Percentiles rank a stretch among this genome's conserved stretches.
Conservation (phyloP, 2,113 vertebrate genomes). For the Poeciliopsis retropinna region DNA sequence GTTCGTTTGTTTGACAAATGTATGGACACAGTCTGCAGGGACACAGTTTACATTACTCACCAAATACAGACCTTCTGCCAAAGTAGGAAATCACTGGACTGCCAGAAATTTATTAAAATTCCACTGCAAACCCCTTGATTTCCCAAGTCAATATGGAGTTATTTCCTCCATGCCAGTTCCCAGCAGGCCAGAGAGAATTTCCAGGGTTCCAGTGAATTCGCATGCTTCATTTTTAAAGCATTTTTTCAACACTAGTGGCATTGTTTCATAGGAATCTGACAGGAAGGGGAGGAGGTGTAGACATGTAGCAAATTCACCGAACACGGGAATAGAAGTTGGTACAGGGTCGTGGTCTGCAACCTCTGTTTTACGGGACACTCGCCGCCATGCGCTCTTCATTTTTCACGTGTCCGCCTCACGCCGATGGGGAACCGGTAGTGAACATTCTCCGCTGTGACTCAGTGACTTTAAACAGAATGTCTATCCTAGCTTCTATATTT, state of each 20-base stretch:
- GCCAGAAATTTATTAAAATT: slow-evolving; percentile 1
- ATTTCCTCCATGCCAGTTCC: background rate
- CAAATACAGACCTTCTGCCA: slow-evolving; percentile 16
- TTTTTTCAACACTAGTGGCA: too few relatives aligned
- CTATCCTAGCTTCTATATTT: slow-evolving; percentile 4
- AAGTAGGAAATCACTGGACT: background rate
- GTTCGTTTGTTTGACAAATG: background rate
- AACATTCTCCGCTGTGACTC: background rate
- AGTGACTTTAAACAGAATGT: slow-evolving; percentile 5
- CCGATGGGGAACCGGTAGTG: slow-evolving; percentile 49
- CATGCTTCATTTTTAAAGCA: accelerated
- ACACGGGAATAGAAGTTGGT: too few relatives aligned
- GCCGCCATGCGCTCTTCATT: too few relatives aligned
- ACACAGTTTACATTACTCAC: slow-evolving; percentile 43
- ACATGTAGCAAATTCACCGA: too few relatives aligned
- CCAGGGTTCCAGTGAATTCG: background rate
- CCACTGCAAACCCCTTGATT: background rate
- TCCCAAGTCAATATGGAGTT: too few relatives aligned
- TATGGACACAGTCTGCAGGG: slow-evolving; percentile 21
- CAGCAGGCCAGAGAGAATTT: background rate
- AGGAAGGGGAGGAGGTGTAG: too few relatives aligned
- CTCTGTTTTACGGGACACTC: too few relatives aligned
- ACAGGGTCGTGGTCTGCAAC: too few relatives aligned
- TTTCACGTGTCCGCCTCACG: background rate
- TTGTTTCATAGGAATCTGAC: too few relatives aligned